Evolutionary conservation across 2,797 vertebrate species (phyloP).

Genomic region (Fistularia commersonii): DNA sequence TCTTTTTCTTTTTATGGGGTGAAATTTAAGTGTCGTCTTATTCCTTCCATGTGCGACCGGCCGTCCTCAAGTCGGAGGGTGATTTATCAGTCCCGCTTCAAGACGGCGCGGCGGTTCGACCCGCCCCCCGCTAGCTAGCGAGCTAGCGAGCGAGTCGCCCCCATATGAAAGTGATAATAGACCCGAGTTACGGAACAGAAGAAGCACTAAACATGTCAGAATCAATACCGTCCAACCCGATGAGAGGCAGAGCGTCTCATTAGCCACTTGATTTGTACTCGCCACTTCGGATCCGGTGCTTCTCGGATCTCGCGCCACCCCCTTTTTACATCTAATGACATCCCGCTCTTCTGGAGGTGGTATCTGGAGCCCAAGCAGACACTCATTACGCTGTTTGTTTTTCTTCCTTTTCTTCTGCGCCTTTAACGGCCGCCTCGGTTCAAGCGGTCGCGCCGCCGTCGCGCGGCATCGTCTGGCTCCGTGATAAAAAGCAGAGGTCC

Average conservation of each 20-base stretch:
- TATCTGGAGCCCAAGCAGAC: no score
- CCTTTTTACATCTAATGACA: conserved; percentile 26
- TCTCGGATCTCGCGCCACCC: conserved; percentile 29
- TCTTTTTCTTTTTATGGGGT: conserved; percentile 35
- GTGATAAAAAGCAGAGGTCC: conserved; percentile 61
- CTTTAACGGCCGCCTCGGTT: no score
- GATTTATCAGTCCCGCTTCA: conserved; percentile 54
- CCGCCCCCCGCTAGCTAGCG: no score
- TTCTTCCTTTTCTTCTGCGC: no score
- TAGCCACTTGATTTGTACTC: conserved; percentile 20
- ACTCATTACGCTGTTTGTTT: no score
- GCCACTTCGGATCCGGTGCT: conserved; percentile 12
- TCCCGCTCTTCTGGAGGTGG: no score
- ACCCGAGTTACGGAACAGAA: conserved; percentile 41
- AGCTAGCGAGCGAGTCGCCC: conserved; percentile 12
- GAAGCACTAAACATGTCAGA: conserved; percentile 52
- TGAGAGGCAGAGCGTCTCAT: conserved; percentile 8
- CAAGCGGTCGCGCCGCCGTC: conserved; percentile 14
- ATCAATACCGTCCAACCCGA: conserved; percentile 30
- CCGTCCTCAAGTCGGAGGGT: conserved; percentile 28
- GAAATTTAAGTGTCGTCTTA: conserved; percentile 43
- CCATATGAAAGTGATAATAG: conserved; percentile 46
- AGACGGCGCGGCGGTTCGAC: conserved; percentile 26
- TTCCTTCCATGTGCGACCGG: conserved; percentile 50
- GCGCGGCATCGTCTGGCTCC: conserved; percentile 30